Evolutionary conservation across 2,797 vertebrate species (phyloP).

Genomic region (Coracias cyanogaster): DNA sequence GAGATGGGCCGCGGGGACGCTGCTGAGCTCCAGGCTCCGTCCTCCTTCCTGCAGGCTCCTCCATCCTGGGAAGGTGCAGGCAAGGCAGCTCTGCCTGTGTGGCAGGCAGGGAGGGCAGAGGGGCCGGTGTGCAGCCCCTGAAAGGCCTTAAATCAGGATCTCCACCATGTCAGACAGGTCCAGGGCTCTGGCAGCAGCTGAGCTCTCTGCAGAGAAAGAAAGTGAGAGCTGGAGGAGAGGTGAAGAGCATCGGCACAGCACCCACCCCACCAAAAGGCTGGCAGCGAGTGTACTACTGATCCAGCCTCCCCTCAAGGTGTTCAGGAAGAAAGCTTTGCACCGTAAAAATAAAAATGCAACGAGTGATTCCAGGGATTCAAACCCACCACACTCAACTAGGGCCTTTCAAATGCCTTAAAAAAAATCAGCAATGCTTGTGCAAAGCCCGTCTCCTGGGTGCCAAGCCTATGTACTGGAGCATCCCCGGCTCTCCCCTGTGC

Average conservation of each 20-base stretch:
- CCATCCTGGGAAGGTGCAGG: background rate
- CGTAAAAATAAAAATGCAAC: background rate
- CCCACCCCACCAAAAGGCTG: background rate
- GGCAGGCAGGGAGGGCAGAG: background rate
- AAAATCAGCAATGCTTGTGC: background rate
- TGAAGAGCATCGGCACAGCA: fast-evolving
- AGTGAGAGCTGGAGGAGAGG: background rate
- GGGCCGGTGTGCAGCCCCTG: fast-evolving
- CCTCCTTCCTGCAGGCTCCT: background rate
- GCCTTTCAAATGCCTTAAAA: background rate
- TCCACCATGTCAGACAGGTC: conserved; percentile 83
- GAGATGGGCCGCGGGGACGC: fast-evolving
- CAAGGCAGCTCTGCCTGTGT: background rate
- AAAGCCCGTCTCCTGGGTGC: background rate
- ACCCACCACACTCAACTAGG: background rate
- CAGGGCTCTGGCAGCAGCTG: conserved; percentile 41
- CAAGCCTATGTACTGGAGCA: fast-evolving
- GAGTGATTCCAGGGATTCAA: fast-evolving
- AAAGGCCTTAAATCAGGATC: conserved; percentile 79
- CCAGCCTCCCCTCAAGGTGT: background rate
- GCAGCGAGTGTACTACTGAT: fast-evolving
- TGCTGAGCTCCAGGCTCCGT: background rate
- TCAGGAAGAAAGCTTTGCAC: background rate
- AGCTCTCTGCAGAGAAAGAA: conserved; percentile 55
- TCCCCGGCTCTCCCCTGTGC: fast-evolving